Percentiles rank a stretch among this genome's conserved stretches.
Conservation (phyloP, 2,888 invertebrate species). For the Ochlodes sylvanus region DNA sequence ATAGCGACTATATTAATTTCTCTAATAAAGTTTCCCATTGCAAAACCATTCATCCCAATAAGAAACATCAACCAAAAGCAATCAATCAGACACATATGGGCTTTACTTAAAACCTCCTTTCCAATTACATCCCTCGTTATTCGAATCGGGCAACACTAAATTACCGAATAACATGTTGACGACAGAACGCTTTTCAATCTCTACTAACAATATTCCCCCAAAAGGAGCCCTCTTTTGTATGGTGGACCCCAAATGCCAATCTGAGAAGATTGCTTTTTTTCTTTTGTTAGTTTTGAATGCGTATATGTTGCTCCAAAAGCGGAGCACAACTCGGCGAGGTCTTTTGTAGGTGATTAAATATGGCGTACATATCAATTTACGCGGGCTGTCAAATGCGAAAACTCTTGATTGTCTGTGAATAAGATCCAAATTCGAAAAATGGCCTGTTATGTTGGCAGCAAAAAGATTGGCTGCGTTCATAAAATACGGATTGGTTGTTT, state of each 20-base stretch:
- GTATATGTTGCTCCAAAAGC: constrained; percentile 69
- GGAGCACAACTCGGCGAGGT: constrained; percentile 59
- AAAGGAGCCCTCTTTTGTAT: constrained; percentile 67
- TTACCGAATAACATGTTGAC: constrained; percentile 83
- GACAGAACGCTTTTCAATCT: constrained; percentile 84
- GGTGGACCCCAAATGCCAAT: constrained; percentile 81
- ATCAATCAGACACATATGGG: constrained; percentile 52
- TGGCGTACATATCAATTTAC: constrained; percentile 56
- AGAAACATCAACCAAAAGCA: constrained; percentile 45
- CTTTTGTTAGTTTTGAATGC: constrained; percentile 84
- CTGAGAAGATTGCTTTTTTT: constrained; percentile 84
- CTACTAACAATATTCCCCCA: constrained; percentile 72
- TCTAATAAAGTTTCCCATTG: background rate
- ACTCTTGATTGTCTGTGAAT: constrained; percentile 31
- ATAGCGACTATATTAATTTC: no score
- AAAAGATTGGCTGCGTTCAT: constrained; percentile 49
- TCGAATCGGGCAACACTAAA: constrained; percentile 79
- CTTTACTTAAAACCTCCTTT: constrained; percentile 56
- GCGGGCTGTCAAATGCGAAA: constrained; percentile 41
- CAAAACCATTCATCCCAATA: constrained; percentile 29
- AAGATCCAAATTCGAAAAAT: constrained; percentile 30
- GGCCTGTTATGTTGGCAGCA: constrained; percentile 41
- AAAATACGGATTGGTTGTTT: constrained; percentile 80
- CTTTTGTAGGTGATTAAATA: constrained; percentile 84
- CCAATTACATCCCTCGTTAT: constrained; percentile 76